Conservation (phyloP, 2,797 vertebrate species). For the Poliocrania exsul region DNA sequence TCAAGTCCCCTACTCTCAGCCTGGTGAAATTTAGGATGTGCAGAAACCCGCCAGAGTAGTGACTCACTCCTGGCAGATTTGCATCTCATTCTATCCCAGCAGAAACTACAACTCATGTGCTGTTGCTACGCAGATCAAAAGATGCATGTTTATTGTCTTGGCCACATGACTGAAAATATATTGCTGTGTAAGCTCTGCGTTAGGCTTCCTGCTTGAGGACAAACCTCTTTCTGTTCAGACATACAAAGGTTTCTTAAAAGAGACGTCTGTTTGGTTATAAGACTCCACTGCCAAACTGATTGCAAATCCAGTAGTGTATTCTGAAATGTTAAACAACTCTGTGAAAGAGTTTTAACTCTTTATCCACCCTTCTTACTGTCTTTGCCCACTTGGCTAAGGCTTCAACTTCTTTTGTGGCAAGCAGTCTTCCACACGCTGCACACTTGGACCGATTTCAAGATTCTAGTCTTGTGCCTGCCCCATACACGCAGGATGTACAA, state of each 20-base stretch:
- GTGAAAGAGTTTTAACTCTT: conserved; percentile 34
- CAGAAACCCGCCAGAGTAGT: conserved; percentile 57
- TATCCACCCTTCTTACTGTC: not conserved
- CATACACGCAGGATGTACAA: rapidly evolving
- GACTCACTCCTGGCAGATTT: conserved; percentile 73
- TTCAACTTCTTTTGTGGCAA: conserved; percentile 2
- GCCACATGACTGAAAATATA: conserved; percentile 69
- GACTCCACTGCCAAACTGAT: conserved; percentile 35
- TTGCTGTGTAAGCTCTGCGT: conserved; percentile 25
- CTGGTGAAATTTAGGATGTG: conserved; percentile 76
- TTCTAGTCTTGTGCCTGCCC: not conserved
- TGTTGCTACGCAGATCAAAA: conserved; percentile 74
- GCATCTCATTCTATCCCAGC: conserved; percentile 56
- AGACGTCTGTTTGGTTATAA: conserved; percentile 51
- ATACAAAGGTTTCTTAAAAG: conserved; percentile 60
- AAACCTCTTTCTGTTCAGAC: conserved; percentile 75
- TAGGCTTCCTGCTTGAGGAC: conserved; percentile 72
- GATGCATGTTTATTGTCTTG: conserved; percentile 74
- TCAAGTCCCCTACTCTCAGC: conserved; percentile 65
- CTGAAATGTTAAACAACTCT: conserved; percentile 59
- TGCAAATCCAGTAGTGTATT: conserved; percentile 65
- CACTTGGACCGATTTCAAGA: not conserved
- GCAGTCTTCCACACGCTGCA: not conserved
- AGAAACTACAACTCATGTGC: conserved; percentile 37
- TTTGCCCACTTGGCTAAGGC: not conserved